phyloP scores from a whole-genome alignment of 2,113 vertebrate species.

The Chloebia gouldiae region DNA sequence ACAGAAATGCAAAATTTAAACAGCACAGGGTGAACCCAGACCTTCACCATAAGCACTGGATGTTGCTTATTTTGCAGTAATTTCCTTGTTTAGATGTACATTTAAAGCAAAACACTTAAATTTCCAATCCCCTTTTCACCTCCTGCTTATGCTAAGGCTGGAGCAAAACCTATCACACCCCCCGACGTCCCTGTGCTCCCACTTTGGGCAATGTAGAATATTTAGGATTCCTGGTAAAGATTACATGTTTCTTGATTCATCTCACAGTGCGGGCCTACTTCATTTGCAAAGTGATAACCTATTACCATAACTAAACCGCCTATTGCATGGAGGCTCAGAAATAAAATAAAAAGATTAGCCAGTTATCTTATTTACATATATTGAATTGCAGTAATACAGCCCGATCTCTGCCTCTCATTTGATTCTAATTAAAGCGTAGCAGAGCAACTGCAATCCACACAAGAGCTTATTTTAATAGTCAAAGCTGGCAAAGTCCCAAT shows the following conservation, averaged over 20 bases:
- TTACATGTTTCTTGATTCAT: slow-evolving; percentile 79
- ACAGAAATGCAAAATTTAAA: not conserved
- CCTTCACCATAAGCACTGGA: not conserved
- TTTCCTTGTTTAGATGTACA: slow-evolving; percentile 27
- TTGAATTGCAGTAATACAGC: slow-evolving; percentile 90
- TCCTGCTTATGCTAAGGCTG: slow-evolving; percentile 11
- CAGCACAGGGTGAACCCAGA: not conserved
- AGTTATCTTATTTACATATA: slow-evolving; percentile 89
- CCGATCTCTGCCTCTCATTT: slow-evolving; percentile 90
- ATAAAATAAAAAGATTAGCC: slow-evolving; percentile 90
- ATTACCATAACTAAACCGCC: slow-evolving; percentile 84
- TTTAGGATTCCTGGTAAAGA: slow-evolving; percentile 73
- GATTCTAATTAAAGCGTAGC: slow-evolving; percentile 93
- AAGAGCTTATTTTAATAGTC: slow-evolving; percentile 95
- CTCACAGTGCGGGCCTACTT: slow-evolving; percentile 79
- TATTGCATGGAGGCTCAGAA: slow-evolving; percentile 83
- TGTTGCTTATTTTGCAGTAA: slow-evolving; percentile 6
- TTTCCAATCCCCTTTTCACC: not conserved
- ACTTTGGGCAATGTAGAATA: slow-evolving; percentile 44
- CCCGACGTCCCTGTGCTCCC: not conserved
- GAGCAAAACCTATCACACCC: not conserved
- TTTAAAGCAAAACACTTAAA: slow-evolving; percentile 14
- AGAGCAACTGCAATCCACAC: slow-evolving; percentile 92
- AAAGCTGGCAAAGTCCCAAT: slow-evolving; percentile 96
- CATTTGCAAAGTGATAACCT: slow-evolving; percentile 84